Evolutionary conservation across 1,140 invertebrate genomes (phyloP), one percentile per base, ranked within the genome.

Genomic region (Heliconius melpomene): DNA sequence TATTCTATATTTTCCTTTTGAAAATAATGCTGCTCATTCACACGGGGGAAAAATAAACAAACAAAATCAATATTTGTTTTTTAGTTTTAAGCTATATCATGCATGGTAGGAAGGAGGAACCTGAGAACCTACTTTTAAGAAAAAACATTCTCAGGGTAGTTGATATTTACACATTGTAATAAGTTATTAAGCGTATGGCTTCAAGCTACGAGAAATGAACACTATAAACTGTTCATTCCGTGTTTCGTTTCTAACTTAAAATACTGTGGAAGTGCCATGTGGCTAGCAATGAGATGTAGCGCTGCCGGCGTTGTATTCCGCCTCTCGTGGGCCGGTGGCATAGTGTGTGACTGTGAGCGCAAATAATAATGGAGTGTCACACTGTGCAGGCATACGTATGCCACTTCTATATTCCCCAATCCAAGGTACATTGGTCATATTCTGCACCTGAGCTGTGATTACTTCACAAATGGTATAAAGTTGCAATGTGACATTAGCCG

Each of bases 141-240:
- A 11, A 54, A n/a, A n/a, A n/a, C n/a, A n/a, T 7, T 66, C 60
- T 29, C 60, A 16, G 13, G 5, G 23, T 13, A 11, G 11, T 66
- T 26, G 11, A 13, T 18, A 66, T 75, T 75, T 75, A 75, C n/a
- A 75, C 32, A 36, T 16, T 57, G 74, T 75, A 75, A 57, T 75
- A 75, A 75, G 52, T 54, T 54, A 75, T 75, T 75, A 75, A 75
- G 50, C 29, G 52, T 75, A 54, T 50, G 52, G 74, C 52, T 75
- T 66, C 60, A 66, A 46, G 72, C 75, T 75, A 18, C 23, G 38
- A 26, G 75, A 60, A 66, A 26, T 66, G 60, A 23, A 66, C 60
- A 66, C n/a, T n/a, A n/a, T n/a, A n/a, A n/a, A n/a, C n/a, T n/a
- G 60, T 66, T 66, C 16, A 66, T 66, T 66, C 60, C 1, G 26